Evolutionary conservation across 1,140 invertebrate species (phyloP).

Genomic region (Sarcophaga peregrina): DNA sequence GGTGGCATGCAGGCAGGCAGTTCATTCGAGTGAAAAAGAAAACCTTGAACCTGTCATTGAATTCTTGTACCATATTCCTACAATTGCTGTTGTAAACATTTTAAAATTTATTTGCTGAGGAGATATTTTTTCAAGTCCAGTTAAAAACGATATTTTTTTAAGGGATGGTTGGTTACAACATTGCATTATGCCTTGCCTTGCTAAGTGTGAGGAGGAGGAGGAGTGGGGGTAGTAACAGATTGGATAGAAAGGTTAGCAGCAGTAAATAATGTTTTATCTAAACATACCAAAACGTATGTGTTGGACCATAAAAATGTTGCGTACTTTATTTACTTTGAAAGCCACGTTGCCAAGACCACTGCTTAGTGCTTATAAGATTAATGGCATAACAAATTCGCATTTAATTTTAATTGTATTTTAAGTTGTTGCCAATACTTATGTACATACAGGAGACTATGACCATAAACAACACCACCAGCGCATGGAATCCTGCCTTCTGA

Average conservation of each 20-base stretch:
- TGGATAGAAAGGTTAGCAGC: not conserved
- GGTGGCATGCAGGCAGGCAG: too few relatives aligned
- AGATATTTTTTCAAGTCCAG: conserved; percentile 19
- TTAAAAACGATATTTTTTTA: conserved; percentile 2
- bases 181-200: too few relatives aligned
- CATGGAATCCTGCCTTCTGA: too few relatives aligned
- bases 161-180: not conserved
- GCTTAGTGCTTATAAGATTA: not conserved
- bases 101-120: conserved; percentile 20
- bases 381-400: conserved; percentile 5
- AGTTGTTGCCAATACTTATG: not conserved
- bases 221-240: too few relatives aligned
- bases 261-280: not conserved
- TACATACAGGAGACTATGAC: too few relatives aligned
- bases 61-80: not conserved
- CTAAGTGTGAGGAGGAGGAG: too few relatives aligned
- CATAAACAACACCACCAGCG: too few relatives aligned
- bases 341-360: not conserved
- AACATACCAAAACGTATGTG: conserved; percentile 18
- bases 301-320: not conserved
- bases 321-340: not conserved
- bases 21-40: conserved; percentile 22
- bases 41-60: conserved; percentile 39
- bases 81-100: not conserved
- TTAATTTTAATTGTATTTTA: conserved; percentile 5